Evolutionary conservation across 2,888 invertebrate species (phyloP).

Genomic region (Tipula confusa): DNA sequence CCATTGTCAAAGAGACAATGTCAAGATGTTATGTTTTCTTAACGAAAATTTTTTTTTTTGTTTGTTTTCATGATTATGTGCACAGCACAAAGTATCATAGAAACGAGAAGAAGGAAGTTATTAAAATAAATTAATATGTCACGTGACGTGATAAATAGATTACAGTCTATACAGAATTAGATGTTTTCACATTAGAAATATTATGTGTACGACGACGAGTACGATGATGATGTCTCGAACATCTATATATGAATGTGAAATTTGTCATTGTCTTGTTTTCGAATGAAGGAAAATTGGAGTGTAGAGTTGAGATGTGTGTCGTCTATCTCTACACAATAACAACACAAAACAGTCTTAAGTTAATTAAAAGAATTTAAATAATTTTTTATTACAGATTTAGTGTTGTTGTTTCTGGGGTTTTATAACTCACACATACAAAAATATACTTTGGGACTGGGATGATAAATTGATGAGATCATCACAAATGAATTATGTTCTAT

Average conservation of each 20-base stretch:
- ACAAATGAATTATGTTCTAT: background rate
- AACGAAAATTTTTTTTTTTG: background rate
- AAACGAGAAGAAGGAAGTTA: conserved; percentile 6
- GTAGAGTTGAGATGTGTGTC: background rate
- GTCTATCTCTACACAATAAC: background rate
- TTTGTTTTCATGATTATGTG: background rate
- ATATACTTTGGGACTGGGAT: background rate
- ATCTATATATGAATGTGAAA: background rate
- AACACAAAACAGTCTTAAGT: background rate
- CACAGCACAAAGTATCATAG: background rate
- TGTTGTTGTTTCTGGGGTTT: background rate
- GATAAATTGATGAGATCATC: conserved; percentile 12
- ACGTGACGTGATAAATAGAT: conserved; percentile 3
- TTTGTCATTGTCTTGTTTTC: background rate
- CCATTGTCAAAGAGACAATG: background rate
- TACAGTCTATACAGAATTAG: background rate
- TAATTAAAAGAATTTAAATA: conserved; percentile 12
- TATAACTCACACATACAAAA: no score
- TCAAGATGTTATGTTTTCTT: conserved; percentile 1
- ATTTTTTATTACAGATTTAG: background rate
- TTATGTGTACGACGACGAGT: background rate
- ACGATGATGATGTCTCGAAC: background rate
- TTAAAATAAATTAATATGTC: conserved; percentile 20
- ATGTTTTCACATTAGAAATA: background rate
- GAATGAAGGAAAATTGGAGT: background rate